phyloP scores from a whole-genome alignment of 1,140 invertebrate species.

The Parapsyche elsis region DNA sequence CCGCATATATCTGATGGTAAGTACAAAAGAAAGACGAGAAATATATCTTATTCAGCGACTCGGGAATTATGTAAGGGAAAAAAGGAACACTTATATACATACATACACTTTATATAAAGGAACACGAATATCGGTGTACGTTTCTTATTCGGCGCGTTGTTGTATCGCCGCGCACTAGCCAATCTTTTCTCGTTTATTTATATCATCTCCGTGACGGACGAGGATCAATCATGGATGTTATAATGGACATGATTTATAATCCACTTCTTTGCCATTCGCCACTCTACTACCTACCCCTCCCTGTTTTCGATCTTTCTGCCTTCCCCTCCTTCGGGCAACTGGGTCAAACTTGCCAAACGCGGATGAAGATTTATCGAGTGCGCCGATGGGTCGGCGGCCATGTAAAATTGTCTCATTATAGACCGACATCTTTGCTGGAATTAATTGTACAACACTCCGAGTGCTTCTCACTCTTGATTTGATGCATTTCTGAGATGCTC shows the following conservation, averaged over 20 bases:
- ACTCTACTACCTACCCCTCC: too few species aligned
- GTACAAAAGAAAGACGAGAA: slow-evolving; percentile 28
- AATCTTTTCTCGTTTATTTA: slow-evolving; percentile 34
- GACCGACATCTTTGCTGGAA: not conserved
- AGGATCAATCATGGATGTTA: slow-evolving; percentile 33
- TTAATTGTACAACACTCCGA: not conserved
- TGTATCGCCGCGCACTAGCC: slow-evolving; percentile 10
- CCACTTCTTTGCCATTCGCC: slow-evolving; percentile 23
- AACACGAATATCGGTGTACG: too few species aligned
- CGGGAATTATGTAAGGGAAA: slow-evolving; percentile 23
- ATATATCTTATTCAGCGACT: slow-evolving; percentile 32
- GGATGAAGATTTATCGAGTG: slow-evolving; percentile 22
- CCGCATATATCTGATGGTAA: slow-evolving; percentile 14
- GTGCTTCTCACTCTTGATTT: too few species aligned
- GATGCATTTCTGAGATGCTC: too few species aligned
- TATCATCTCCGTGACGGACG: slow-evolving; percentile 27
- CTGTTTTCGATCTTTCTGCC: not conserved
- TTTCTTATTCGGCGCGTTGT: not conserved
- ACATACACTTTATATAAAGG: too few species aligned
- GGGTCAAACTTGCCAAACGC: slow-evolving; percentile 25
- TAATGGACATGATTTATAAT: slow-evolving; percentile 34
- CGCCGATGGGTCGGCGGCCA: not conserved
- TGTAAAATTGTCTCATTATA: slow-evolving; percentile 20
- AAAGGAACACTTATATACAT: not conserved
- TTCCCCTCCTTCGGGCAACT: not conserved